Conservation (phyloP, 2,797 vertebrate genomes). For the Acanthornis magna region DNA sequence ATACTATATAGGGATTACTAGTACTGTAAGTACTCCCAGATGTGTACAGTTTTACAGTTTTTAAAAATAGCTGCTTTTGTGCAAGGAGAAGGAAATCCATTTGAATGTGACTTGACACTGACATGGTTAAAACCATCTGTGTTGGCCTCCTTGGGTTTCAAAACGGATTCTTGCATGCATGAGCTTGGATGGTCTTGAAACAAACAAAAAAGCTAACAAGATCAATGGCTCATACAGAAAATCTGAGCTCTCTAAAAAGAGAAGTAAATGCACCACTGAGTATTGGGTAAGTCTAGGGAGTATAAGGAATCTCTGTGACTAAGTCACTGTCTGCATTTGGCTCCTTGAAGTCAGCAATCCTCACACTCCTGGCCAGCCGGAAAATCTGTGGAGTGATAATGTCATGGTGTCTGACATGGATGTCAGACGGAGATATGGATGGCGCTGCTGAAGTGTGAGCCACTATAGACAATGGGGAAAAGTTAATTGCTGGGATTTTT, state of each 20-base stretch:
- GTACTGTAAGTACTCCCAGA: constrained; percentile 22
- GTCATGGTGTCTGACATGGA: neutral
- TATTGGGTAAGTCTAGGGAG: neutral
- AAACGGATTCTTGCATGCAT: neutral
- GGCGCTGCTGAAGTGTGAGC: neutral
- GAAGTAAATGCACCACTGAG: neutral
- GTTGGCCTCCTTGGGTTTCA: constrained; percentile 1
- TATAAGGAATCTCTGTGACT: neutral
- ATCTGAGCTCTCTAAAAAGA: neutral
- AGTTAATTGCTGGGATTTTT: neutral
- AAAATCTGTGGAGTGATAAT: neutral
- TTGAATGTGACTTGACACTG: constrained; percentile 40
- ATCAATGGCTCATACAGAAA: neutral
- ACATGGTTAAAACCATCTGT: constrained; percentile 46
- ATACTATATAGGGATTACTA: neutral
- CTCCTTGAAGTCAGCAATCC: neutral
- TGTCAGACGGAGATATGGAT: neutral
- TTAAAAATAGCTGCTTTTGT: constrained; percentile 49
- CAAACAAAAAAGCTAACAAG: neutral
- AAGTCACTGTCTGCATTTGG: neutral
- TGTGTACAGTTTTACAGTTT: constrained; percentile 7
- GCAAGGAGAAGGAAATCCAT: neutral
- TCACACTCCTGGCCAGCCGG: neutral
- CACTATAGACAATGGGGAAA: neutral
- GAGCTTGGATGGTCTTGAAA: constrained; percentile 1